A percentile compares a stretch with the other conserved stretches of the same genome.
These are phyloP conservation scores for Malurus cyaneus DNA, from an alignment of 2,113 vertebrate genomes.

Conservation along the genomic window DNA sequence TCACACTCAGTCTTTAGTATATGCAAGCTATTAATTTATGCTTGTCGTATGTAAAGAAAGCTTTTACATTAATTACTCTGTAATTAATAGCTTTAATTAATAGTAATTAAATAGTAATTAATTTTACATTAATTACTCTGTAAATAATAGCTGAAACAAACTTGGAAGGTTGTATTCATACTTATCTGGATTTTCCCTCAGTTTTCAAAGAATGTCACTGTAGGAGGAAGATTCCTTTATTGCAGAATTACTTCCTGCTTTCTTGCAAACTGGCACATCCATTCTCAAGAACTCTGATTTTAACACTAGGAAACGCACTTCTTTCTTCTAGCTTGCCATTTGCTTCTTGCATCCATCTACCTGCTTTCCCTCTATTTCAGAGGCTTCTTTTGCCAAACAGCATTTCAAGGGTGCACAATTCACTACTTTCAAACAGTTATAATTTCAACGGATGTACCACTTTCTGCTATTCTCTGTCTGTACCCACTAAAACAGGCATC, in stretches of 20 bases:
- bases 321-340: not conserved
- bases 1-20: not conserved
- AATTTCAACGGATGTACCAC: not conserved
- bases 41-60: not conserved
- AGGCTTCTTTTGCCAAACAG: not conserved
- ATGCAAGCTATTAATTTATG: not conserved
- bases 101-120: too few relatives aligned
- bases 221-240: not conserved
- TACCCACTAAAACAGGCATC: not conserved
- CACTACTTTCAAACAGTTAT: not conserved
- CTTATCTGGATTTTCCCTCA: not conserved
- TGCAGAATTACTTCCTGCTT: not conserved
- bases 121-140: not conserved
- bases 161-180: not conserved
- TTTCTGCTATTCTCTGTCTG: not conserved
- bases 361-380: not conserved
- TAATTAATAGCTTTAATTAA: not conserved
- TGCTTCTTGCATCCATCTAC: not conserved
- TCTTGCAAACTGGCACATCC: not conserved
- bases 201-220: not conserved
- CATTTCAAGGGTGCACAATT: not conserved
- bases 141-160: not conserved
- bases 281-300: not conserved
- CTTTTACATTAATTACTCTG: not conserved
- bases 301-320: not conserved